phyloP scores from a whole-genome alignment of 2,888 invertebrate genomes.

The Acanthoscelides obtectus region DNA sequence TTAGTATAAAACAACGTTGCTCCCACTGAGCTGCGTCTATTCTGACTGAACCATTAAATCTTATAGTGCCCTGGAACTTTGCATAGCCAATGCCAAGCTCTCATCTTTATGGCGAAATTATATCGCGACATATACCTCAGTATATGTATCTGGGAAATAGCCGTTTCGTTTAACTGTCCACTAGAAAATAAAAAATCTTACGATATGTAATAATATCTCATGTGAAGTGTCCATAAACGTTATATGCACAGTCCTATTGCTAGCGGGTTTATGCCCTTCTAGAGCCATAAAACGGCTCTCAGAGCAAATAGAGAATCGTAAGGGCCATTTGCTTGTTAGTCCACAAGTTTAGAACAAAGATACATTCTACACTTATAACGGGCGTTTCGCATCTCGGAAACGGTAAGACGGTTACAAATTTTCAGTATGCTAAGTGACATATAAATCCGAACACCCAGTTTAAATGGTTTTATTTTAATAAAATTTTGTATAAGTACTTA shows the following conservation, averaged over 20 bases:
- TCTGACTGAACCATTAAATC: not conserved
- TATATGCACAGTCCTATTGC: not conserved
- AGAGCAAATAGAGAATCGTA: not conserved
- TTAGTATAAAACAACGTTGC: too few relatives aligned
- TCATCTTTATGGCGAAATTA: not conserved
- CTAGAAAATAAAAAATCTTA: not conserved
- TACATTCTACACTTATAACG: too few relatives aligned
- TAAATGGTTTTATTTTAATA: too few relatives aligned
- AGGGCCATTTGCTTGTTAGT: too few relatives aligned
- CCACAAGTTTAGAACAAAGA: too few relatives aligned
- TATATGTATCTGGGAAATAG: not conserved
- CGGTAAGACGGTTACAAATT: too few relatives aligned
- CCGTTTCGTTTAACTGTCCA: not conserved
- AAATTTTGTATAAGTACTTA: too few relatives aligned
- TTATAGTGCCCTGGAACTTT: not conserved
- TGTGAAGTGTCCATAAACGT: not conserved
- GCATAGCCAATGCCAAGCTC: not conserved
- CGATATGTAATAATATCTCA: not conserved
- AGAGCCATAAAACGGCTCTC: not conserved
- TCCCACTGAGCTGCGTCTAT: too few relatives aligned
- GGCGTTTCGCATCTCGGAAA: too few relatives aligned
- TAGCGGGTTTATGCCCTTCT: not conserved
- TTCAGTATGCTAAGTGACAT: too few relatives aligned
- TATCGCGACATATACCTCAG: not conserved
- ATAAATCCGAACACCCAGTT: too few relatives aligned